Base-by-base conservation (phyloP, 2,888 invertebrate species). In the Arctia plantaginis region DNA sequence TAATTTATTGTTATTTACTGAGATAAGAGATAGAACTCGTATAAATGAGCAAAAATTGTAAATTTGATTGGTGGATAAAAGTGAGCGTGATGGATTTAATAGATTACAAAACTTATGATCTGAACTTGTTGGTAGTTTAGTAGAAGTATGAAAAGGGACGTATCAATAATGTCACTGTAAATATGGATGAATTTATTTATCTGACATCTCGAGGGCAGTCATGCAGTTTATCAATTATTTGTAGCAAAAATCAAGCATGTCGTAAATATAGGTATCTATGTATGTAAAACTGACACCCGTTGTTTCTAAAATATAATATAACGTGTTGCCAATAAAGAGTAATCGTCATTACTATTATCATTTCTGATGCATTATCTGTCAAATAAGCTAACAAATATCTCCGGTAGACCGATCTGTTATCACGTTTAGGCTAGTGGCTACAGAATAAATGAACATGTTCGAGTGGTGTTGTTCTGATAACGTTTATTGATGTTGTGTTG, bases 401-500 rank as follows among this genome's bases (percentile, higher is more conserved):
- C 82, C 82, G 83, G 84, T 80, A 82, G 85, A 82, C 85, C 87
- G 86, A 86, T 84, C 81, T 82, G 88, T 90, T 93, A 94, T 93
- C 93, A 82, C 76, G 76, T 88, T 87, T 88, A 87, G 90, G 89
- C 83, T 87, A 86, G 85, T 62, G 62, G 62, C 18, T 15, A 30
- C 8, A 82, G 83, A 88, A 87, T 91, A 92, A 89, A 93, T 93
- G 90, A 92, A 92, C 90, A 90, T 87, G 85, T 90, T 93, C 82
- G 83, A 94, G 94, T 93, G 92, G 86, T 82, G 83, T 86, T 89
- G 86, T 90, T 88, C 84, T 89, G 92, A 94, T 93, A 93, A 90
- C 88, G 79, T 86, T 87, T 92, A 93, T 92, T 91, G 89, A 89
- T 90, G 91, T 92, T 92, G 87, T 89, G 83, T 82, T 88, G 85